Evolutionary conservation across 2,888 invertebrate genomes (phyloP), one percentile per base, ranked within the genome.

Genomic region (Syrphus vitripennis): DNA sequence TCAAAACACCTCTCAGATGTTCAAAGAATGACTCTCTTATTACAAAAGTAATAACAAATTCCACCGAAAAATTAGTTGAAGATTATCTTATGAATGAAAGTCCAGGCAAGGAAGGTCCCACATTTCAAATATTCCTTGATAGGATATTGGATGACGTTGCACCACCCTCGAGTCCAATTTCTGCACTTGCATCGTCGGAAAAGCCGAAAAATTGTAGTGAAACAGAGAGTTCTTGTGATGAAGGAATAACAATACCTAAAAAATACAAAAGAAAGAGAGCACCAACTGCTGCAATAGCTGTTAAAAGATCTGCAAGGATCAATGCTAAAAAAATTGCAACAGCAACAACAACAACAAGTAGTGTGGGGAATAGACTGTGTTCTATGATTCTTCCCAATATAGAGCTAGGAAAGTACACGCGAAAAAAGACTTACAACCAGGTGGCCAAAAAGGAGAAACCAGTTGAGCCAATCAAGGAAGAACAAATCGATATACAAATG

Each of bases 351-450:
- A 14, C 10, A 12, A 34, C 55, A 14, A 26, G 5, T 26, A 50
- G 24, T 5, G 16, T 48, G 5, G 24, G 5, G 5, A 31, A 21
- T 10, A 40, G n/a, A 29, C 10, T 67, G 0, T 50, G 26, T 10
- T 26, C 69, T 7, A n/a, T 59, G 31, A 78, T 45, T 21, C 45
- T 77, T 37, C 40, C 72, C 1, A 72, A 40, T 16, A 29, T 83
- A n/a, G 59, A 83, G 31, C n/a, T 87, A 10, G 83, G 87, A 16
- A 83, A 87, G 19, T 87, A 83, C 40, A 87, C 83, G 0, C 67
- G 55, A 24, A 74, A 31, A 55, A 48, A 16, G 10, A 55, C 40
- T 48, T 59, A 48, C 3, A 10, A 16, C 21, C 16, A 63, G 4
- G 6, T 37, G 24, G 24, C 2, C 7, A 10, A 72, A 14, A 7